Base-by-base conservation (phyloP, 2,888 invertebrate genomes). In the Cremastinae sp. region DNA sequence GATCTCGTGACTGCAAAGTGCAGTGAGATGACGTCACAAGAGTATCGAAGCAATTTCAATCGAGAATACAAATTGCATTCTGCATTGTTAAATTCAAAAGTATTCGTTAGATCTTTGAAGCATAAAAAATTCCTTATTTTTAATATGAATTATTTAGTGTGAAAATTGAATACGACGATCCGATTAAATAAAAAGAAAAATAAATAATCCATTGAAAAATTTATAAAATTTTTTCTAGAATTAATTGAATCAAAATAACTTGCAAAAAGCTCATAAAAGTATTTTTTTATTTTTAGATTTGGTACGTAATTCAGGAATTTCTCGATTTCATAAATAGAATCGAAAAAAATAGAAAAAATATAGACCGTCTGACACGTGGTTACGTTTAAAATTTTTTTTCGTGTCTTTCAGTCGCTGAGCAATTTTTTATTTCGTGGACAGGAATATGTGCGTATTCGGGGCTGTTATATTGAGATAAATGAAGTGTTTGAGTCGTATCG, bases 371-470 rank as follows among this genome's bases (percentile, higher is more conserved):
- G 47, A 39, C 66, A 68, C 28, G 68, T 49, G 56, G 56, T 49
- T 14, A 28, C 55, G 49, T 56, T 35, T 51, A 22, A 39, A 62
- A 22, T 39, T 12, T 10, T 39, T 41, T 28, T 47, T 18, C 45
- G 41, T 18, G 53, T 28, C 12, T 39, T 9, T 62, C 12, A 14
- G 20, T 12, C 12, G 12, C 14, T 12, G 7, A 22, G 3, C 12
- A 39, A 14, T 43, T 20, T 39, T 53, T 47, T 45, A 18, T 37
- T 16, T 69, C 69, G 49, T 49, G 58, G 62, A 74, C 22, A 61
- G 64, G 35, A 10, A 28, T 49, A 49, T 35, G 56, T 45, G 45
- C 35, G 37, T 55, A 18, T 58, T 28, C n/a, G 12, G 51, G 12
- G 5, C 10, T 43, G n/a, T 10, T 49, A 56, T 22, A 20, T 47